Conservation (phyloP, 2,888 invertebrate genomes). For the Dinocampus coccinellae region DNA sequence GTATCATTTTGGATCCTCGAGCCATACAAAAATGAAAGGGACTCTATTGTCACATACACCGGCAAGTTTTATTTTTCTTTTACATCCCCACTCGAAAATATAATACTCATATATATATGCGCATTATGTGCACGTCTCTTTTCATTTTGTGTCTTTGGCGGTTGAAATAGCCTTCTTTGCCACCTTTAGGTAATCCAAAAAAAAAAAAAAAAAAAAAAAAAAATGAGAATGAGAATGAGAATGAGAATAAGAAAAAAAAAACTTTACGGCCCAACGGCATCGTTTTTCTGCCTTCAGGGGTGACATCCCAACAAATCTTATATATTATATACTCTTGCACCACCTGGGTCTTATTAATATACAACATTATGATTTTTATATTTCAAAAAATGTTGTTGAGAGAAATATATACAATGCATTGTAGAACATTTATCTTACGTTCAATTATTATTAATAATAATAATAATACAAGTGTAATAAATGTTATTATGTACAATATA, state of each 20-base stretch:
- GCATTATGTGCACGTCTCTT: not conserved
- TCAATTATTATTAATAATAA: not conserved
- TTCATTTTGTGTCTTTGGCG: not conserved
- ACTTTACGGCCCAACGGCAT: not conserved
- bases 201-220: not conserved
- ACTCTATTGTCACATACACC: slow-evolving; percentile 18
- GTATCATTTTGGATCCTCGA: slow-evolving; percentile 32
- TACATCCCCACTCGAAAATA: not conserved
- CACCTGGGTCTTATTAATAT: not conserved
- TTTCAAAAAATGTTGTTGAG: not conserved
- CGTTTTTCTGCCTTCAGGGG: not conserved
- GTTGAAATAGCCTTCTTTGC: not conserved
- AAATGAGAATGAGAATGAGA: too few relatives aligned
- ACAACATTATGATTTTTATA: not conserved
- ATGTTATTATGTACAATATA: too few relatives aligned
- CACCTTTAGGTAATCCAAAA: not conserved
- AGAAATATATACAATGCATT: not conserved
- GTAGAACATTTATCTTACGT: not conserved
- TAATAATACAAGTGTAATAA: too few relatives aligned
- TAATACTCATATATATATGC: not conserved
- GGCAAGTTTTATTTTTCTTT: not conserved
- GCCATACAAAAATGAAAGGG: slow-evolving; percentile 23
- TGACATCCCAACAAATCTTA: not conserved
- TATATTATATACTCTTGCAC: not conserved
- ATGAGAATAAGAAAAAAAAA: not conserved